These are phyloP conservation scores for Siniperca chuatsi DNA, from an alignment of 2,113 vertebrate genomes.

Conservation along the genomic window DNA sequence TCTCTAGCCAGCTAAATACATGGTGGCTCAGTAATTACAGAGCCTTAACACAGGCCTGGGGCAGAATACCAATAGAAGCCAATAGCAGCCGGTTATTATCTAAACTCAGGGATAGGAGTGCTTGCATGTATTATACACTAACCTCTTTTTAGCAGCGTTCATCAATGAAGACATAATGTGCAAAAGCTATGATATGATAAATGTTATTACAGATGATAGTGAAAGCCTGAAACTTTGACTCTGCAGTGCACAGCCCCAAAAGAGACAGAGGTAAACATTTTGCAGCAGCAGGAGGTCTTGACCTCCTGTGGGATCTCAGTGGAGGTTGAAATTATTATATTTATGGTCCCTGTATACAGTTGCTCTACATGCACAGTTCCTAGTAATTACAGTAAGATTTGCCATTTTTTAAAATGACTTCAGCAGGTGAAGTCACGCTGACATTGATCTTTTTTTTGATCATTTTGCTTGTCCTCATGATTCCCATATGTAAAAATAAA, in stretches of 20 bases:
- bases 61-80: constrained; percentile 72
- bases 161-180: constrained; percentile 9
- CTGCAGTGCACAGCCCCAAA: not conserved
- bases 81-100: constrained; percentile 73
- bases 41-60: constrained; percentile 71
- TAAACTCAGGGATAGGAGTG: constrained; percentile 60
- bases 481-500: constrained; percentile 68
- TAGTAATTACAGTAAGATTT: constrained; percentile 15
- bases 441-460: constrained; percentile 52
- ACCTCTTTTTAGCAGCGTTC: constrained; percentile 14
- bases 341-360: not conserved
- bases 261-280: constrained; percentile 8
- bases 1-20: constrained; percentile 78
- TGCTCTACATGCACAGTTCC: constrained; percentile 12
- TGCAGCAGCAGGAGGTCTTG: not conserved
- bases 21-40: constrained; percentile 80
- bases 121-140: constrained; percentile 49
- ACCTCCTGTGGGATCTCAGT: not conserved
- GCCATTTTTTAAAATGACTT: constrained; percentile 23
- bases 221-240: not conserved
- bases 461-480: constrained; percentile 45
- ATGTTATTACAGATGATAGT: not conserved
- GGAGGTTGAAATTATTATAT: constrained; percentile 18
- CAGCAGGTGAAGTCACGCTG: not conserved
- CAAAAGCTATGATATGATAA: constrained; percentile 33